Evolutionary conservation across 2,888 invertebrate species (phyloP).

Genomic region (Patella pellucida): DNA sequence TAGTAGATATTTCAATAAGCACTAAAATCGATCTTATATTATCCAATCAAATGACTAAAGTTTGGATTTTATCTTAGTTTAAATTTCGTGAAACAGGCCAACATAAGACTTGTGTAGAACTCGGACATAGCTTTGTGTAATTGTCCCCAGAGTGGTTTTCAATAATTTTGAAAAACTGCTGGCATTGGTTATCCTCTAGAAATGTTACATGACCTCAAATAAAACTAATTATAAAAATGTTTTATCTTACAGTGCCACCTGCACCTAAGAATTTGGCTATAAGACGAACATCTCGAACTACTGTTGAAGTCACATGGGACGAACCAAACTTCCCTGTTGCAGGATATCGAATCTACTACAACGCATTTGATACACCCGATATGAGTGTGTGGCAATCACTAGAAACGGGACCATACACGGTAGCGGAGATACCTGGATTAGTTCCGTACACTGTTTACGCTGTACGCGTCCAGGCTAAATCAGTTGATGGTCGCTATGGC

Average conservation of each 20-base stretch:
- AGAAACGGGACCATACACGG: constrained; percentile 63
- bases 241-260: constrained; percentile 83
- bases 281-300: constrained; percentile 93
- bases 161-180: constrained; percentile 73
- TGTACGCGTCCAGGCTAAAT: constrained; percentile 62
- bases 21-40: no score
- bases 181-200: constrained; percentile 80
- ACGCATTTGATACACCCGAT: constrained; percentile 53
- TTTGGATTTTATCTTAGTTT: no score
- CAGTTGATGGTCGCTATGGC: constrained; percentile 63
- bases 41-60: no score
- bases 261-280: constrained; percentile 94
- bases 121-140: no score
- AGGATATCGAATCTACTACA: constrained; percentile 67
- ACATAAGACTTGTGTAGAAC: no score
- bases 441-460: constrained; percentile 60
- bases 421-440: constrained; percentile 58
- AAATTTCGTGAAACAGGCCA: no score
- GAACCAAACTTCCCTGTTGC: constrained; percentile 74
- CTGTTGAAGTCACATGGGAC: constrained; percentile 81
- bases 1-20: no score
- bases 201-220: constrained; percentile 62
- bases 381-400: constrained; percentile 64
- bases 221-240: not conserved
- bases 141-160: no score